Evolutionary conservation across 2,797 vertebrate genomes (phyloP).

Genomic region (Sitta carolinensis): DNA sequence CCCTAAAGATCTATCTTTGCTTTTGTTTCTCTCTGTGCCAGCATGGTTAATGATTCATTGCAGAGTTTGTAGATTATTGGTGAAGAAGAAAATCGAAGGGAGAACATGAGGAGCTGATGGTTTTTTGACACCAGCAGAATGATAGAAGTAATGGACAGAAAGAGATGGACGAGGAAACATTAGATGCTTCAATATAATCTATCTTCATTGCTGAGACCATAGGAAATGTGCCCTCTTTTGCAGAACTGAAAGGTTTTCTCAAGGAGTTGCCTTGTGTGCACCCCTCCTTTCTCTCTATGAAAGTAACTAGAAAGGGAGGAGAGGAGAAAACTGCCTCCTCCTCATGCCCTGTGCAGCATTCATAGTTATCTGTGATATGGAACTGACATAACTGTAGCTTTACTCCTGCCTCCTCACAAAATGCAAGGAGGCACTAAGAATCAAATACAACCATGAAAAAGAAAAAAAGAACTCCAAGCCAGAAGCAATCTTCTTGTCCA

Average conservation of each 20-base stretch:
- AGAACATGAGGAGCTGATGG: background rate
- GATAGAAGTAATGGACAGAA: background rate
- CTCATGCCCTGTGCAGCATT: background rate
- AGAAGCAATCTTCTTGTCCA: background rate
- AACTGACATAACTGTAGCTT: background rate
- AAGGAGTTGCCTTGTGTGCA: background rate
- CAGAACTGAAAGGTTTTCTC: background rate
- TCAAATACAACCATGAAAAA: background rate
- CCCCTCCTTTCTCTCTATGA: background rate
- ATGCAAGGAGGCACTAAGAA: background rate
- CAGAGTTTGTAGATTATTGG: background rate
- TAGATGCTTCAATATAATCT: background rate
- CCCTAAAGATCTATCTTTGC: background rate
- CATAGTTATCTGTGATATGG: background rate
- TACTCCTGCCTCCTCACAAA: background rate
- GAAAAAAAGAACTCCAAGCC: background rate
- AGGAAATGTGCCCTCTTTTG: background rate
- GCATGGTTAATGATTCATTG: background rate
- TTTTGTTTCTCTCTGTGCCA: background rate
- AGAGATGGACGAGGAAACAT: background rate
- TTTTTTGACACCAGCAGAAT: background rate
- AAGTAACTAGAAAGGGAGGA: background rate
- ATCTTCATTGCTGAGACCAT: background rate
- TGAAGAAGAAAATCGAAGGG: background rate
- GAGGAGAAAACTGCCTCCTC: background rate